Conservation (phyloP, 1,140 invertebrate genomes). For the Platorchestia sp. region DNA sequence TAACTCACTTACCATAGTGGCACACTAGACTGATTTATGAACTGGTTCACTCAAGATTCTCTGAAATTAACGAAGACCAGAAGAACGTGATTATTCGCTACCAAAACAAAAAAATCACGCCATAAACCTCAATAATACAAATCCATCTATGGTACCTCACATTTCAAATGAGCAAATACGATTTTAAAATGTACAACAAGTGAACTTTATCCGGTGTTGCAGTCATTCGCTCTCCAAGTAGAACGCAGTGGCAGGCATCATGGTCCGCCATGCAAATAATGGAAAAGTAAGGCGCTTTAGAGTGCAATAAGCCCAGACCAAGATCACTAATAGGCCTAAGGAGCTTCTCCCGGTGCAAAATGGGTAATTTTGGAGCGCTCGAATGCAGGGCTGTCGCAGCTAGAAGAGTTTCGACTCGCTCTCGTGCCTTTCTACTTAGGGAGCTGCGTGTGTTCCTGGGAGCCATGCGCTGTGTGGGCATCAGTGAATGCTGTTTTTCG, state of each 20-base stretch:
- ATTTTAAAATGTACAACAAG: neutral
- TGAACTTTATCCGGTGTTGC: neutral
- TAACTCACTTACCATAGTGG: no score
- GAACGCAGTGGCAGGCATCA: neutral
- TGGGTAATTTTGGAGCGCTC: neutral
- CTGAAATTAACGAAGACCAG: no score
- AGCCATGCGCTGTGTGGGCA: neutral
- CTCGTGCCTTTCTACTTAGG: neutral
- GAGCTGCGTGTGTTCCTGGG: neutral
- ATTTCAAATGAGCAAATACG: neutral
- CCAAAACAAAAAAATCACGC: no score
- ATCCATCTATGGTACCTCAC: neutral
- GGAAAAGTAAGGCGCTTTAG: neutral
- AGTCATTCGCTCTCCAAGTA: neutral
- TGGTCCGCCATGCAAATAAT: neutral
- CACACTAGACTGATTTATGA: no score
- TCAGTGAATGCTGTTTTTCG: neutral
- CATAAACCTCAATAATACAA: neutral
- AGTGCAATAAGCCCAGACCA: neutral
- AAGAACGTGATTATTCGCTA: no score
- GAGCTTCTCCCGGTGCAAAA: neutral
- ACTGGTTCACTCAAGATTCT: no score
- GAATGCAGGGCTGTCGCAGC: neutral
- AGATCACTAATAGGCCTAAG: slow-evolving; percentile 7
- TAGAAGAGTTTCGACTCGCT: neutral